phyloP scores from a whole-genome alignment of 1,140 invertebrate species.

The Polypedilum pembai region DNA sequence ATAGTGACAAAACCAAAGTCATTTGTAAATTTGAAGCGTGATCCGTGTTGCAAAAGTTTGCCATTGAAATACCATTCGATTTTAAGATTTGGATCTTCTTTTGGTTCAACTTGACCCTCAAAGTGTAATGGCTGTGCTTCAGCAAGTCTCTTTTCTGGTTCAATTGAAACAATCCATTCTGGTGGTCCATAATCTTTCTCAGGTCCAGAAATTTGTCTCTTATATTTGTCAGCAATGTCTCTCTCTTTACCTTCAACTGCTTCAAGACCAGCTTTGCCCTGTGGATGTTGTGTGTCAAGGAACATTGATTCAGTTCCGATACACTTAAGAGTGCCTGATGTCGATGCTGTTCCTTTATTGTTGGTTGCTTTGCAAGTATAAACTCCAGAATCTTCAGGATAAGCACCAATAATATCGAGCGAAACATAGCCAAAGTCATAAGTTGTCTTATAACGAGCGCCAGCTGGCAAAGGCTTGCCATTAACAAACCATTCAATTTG shows the following conservation, averaged over 20 bases:
- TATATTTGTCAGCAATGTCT: slow-evolving; percentile 60
- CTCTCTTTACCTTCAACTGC: slow-evolving; percentile 78
- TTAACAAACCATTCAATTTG: slow-evolving; percentile 89
- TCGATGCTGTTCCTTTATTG: slow-evolving; percentile 77
- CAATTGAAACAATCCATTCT: slow-evolving; percentile 75
- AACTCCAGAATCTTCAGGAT: slow-evolving; percentile 82
- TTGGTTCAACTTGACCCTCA: slow-evolving; percentile 89
- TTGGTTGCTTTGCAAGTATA: slow-evolving; percentile 91
- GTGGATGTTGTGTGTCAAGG: slow-evolving; percentile 82
- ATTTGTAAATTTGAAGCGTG: slow-evolving; percentile 76
- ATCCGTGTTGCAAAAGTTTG: slow-evolving; percentile 73
- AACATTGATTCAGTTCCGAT: slow-evolving; percentile 70
- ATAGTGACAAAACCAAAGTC: slow-evolving; percentile 91
- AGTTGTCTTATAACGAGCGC: slow-evolving; percentile 71
- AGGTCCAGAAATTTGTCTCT: slow-evolving; percentile 54
- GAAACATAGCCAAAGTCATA: slow-evolving; percentile 86
- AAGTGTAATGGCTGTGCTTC: slow-evolving; percentile 87
- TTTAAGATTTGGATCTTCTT: slow-evolving; percentile 91
- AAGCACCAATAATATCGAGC: slow-evolving; percentile 71
- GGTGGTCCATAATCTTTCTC: slow-evolving; percentile 78
- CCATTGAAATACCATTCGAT: slow-evolving; percentile 94
- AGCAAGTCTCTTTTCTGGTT: slow-evolving; percentile 71
- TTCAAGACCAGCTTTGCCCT: slow-evolving; percentile 75
- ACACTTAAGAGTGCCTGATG: slow-evolving; percentile 76
- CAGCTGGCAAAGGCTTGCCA: slow-evolving; percentile 69